A percentile compares a stretch with the other conserved stretches of the same genome.
phyloP scores from a whole-genome alignment of 2,113 vertebrate genomes.

The Pica pica region DNA sequence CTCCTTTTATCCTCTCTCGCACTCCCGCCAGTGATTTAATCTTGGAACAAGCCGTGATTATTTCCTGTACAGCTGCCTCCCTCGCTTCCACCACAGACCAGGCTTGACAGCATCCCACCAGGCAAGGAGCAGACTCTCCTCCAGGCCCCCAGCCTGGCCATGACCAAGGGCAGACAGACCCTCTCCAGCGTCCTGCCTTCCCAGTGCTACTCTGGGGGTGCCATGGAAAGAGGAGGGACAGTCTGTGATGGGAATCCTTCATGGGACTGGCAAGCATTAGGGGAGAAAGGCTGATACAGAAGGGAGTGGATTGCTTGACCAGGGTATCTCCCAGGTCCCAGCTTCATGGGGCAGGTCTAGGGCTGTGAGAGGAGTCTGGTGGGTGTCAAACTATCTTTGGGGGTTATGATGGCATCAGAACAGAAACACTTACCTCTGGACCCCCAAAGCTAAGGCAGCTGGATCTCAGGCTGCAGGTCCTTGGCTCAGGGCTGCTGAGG shows the following conservation, averaged over 20 bases:
- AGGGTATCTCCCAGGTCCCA: background rate
- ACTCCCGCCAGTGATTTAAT: slow-evolving; percentile 61
- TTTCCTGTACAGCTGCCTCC: slow-evolving; percentile 66
- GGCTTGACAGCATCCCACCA: background rate
- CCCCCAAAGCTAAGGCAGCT: background rate
- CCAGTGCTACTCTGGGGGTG: rapidly evolving
- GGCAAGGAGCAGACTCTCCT: background rate
- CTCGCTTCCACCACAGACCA: background rate
- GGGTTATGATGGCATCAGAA: background rate
- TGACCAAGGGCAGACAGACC: rapidly evolving
- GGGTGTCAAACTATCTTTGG: background rate
- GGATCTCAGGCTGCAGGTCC: background rate
- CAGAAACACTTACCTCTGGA: background rate
- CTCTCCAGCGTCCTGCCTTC: background rate
- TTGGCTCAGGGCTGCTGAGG: background rate
- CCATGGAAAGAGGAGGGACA: background rate
- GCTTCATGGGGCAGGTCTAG: background rate
- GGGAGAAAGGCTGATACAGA: background rate
- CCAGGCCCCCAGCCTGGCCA: background rate
- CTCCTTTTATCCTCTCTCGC: slow-evolving; percentile 56
- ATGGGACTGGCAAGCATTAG: background rate
- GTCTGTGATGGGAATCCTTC: background rate
- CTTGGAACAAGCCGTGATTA: slow-evolving; percentile 61
- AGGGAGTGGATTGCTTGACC: background rate
- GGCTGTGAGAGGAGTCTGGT: background rate